Conservation (phyloP, 2,888 invertebrate species). For the Caenorhabditis auriculariae region DNA sequence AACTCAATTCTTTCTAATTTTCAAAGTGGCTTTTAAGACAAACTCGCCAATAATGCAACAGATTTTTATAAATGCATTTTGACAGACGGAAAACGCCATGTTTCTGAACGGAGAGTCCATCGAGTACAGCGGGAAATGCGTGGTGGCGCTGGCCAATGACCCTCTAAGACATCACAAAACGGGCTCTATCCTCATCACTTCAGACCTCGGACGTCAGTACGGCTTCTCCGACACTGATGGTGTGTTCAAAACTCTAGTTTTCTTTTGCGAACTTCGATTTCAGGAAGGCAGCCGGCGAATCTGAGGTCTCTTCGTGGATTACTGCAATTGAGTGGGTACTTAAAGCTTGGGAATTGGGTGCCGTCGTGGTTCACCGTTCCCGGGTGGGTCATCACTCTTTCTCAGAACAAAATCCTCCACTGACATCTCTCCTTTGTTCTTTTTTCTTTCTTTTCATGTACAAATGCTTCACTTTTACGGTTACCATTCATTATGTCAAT, state of each 20-base stretch:
- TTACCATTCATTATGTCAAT: too few relatives aligned
- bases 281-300: constrained; percentile 28
- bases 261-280: constrained; percentile 3
- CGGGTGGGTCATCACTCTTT: constrained; percentile 33
- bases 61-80: not conserved
- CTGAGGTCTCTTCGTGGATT: constrained; percentile 27
- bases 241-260: too few relatives aligned
- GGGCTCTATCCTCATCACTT: constrained; percentile 21
- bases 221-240: constrained; percentile 27
- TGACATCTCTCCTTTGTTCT: too few relatives aligned
- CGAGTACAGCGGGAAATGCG: constrained; percentile 29
- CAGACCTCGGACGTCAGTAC: constrained; percentile 30
- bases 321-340: constrained; percentile 19
- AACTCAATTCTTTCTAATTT: too few relatives aligned
- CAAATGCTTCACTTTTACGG: too few relatives aligned
- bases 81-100: constrained; percentile 31
- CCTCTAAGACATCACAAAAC: constrained; percentile 10
- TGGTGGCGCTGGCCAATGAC: constrained; percentile 22
- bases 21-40: too few relatives aligned
- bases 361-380: constrained; percentile 27
- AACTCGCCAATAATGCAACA: too few relatives aligned
- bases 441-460: too few relatives aligned
- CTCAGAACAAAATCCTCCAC: constrained; percentile 28
- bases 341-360: constrained; percentile 19
- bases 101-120: constrained; percentile 33